A percentile compares a stretch with the other conserved stretches of the same genome.
phyloP scores from a whole-genome alignment of 35 echinoderm and acorn worm species.

The Ophiothrix spiculata region DNA sequence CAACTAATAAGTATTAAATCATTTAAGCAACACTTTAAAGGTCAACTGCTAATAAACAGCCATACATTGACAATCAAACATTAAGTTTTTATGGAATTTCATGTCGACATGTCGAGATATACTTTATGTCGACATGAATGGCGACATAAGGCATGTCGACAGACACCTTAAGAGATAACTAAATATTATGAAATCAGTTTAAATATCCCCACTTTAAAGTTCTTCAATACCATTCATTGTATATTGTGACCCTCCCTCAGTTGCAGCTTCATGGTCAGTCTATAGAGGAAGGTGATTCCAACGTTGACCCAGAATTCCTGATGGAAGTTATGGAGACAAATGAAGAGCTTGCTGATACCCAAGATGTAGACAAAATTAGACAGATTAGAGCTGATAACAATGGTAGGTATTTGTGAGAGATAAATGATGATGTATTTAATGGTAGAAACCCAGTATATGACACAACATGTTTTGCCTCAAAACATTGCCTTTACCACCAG shows the following conservation, averaged over 20 bases:
- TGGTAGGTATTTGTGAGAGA: constrained; percentile 41
- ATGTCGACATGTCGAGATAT: no score
- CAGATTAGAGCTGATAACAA: constrained; percentile 64
- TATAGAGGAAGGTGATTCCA: constrained; percentile 78
- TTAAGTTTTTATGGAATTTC: no score
- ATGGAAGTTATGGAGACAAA: constrained; percentile 98
- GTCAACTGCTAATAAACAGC: no score
- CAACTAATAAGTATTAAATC: no score
- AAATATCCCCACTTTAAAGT: neutral
- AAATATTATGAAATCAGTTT: no score
- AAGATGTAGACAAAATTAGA: constrained; percentile 39
- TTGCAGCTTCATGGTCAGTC: constrained; percentile 68
- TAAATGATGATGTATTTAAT: no score
- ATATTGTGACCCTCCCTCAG: neutral
- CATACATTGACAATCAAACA: no score
- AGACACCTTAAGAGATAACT: no score
- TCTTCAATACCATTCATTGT: neutral
- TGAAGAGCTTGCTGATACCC: constrained; percentile 67
- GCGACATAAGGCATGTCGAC: no score
- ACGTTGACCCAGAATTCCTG: constrained; percentile 69
- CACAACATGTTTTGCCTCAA: no score
- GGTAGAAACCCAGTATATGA: neutral
- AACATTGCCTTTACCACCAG: neutral
- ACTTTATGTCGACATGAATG: no score
- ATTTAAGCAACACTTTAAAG: no score